phyloP scores from a whole-genome alignment of 2,797 vertebrate species.

The Pristis pectinata region DNA sequence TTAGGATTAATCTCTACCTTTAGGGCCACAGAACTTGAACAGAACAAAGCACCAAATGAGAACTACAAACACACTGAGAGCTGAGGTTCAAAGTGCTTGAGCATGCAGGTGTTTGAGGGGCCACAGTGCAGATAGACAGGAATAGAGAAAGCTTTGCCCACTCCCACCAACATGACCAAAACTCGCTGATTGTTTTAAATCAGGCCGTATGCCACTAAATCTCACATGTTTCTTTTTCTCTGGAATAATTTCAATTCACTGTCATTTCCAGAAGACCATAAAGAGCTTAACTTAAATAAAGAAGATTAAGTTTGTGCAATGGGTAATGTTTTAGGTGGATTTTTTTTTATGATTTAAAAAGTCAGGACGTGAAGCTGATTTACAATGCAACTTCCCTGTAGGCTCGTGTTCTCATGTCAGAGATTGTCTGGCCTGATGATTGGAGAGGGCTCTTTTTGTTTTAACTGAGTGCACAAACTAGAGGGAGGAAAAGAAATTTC shows the following conservation, averaged over 20 bases:
- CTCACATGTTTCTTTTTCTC: background rate
- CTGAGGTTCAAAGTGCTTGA: background rate
- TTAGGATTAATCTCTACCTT: background rate
- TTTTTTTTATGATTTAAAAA: background rate
- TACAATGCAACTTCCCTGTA: constrained; percentile 29
- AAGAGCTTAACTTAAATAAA: background rate
- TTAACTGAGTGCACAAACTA: constrained; percentile 41
- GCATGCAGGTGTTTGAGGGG: no score
- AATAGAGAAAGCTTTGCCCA: background rate
- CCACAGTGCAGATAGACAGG: background rate
- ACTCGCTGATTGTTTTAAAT: no score
- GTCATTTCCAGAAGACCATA: background rate
- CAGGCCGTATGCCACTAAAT: background rate
- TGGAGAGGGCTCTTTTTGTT: constrained; percentile 40
- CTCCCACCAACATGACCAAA: background rate
- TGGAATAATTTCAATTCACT: background rate
- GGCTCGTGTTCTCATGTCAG: background rate
- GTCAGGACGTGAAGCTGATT: background rate
- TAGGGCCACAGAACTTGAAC: background rate
- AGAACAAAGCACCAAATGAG: background rate
- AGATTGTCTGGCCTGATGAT: constrained; percentile 30
- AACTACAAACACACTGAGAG: background rate
- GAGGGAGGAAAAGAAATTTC: constrained; percentile 40
- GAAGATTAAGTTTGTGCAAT: background rate
- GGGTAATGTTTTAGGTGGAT: background rate